Conservation (phyloP, 1,140 invertebrate genomes). For the Chlorops oryzae region DNA sequence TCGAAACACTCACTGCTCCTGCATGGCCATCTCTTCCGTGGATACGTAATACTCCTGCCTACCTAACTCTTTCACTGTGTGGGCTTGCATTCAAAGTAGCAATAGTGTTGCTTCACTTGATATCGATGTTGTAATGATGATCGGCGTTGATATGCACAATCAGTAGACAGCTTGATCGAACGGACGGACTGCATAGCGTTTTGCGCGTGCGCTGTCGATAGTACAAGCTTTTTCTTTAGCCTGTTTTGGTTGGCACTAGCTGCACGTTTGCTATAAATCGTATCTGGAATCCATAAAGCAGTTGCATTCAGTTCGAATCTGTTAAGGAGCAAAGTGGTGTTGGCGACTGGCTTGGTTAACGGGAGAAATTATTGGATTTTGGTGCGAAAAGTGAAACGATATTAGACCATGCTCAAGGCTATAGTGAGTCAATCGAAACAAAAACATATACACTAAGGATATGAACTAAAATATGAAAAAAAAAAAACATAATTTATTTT, state of each 20-base stretch:
- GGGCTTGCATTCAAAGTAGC: no score
- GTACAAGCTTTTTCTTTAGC: not conserved
- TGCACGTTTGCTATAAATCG: conserved; percentile 38
- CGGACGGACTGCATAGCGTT: no score
- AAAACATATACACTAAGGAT: not conserved
- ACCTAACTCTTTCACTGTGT: no score
- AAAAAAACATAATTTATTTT: conserved; percentile 2
- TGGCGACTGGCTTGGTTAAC: not conserved
- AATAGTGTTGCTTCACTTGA: no score
- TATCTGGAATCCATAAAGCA: conserved; percentile 36
- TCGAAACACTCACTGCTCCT: no score
- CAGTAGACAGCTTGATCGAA: no score
- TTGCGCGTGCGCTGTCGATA: not conserved
- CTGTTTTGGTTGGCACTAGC: conserved; percentile 7
- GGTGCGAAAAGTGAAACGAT: no score
- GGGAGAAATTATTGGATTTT: conserved; percentile 5
- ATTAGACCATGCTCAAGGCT: no score
- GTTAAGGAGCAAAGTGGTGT: conserved; percentile 23
- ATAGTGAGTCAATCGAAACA: conserved; percentile 12
- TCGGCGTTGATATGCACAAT: no score
- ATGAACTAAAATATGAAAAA: conserved; percentile 3
- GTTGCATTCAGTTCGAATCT: conserved; percentile 36
- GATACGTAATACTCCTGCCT: no score
- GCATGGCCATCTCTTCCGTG: no score
- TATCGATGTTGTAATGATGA: no score